Evolutionary conservation across 2,113 vertebrate species (phyloP).

Genomic region (Tyrannus savana): DNA sequence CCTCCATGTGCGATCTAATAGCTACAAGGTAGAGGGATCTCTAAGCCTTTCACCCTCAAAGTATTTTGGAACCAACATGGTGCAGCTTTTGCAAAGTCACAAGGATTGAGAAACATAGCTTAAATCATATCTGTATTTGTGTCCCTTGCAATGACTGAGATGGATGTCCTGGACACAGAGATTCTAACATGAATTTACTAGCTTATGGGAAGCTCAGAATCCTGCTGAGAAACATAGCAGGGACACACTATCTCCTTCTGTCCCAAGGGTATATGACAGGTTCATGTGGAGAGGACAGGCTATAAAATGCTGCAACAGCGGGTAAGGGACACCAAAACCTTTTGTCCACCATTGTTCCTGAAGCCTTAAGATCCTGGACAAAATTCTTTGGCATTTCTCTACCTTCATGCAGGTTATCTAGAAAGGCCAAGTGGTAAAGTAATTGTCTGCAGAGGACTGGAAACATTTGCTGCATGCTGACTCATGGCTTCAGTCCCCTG

Average conservation of each 20-base stretch:
- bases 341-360: background rate
- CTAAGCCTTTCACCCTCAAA: background rate
- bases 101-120: background rate
- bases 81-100: background rate
- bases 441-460: background rate
- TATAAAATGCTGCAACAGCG: background rate
- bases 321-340: background rate
- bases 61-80: background rate
- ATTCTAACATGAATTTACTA: background rate
- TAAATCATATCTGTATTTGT: background rate
- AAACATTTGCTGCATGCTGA: constrained; percentile 10
- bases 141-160: background rate
- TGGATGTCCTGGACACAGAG: background rate
- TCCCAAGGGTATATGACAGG: background rate
- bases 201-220: background rate
- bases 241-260: background rate
- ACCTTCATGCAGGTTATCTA: background rate
- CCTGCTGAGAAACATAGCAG: background rate
- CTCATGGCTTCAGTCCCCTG: background rate
- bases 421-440: background rate
- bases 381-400: background rate
- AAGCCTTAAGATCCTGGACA: background rate
- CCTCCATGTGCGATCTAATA: background rate
- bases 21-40: background rate
- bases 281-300: background rate